phyloP scores from a whole-genome alignment of 2,888 invertebrate species.

The Ophion ventricosus region DNA sequence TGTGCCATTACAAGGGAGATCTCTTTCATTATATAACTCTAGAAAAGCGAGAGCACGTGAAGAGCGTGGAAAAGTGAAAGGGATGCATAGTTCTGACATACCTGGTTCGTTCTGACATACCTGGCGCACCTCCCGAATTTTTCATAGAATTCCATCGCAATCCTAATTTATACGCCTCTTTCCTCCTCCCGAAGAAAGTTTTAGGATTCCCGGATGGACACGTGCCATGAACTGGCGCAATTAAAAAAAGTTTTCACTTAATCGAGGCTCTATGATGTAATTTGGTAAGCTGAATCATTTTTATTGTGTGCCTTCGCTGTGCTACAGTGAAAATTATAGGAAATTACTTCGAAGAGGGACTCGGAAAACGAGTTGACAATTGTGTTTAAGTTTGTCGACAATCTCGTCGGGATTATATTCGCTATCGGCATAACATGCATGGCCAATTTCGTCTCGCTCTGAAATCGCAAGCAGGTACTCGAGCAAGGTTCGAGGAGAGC shows the following conservation, averaged over 20 bases:
- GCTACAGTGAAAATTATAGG: too few species aligned
- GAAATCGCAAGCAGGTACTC: slow-evolving; percentile 65
- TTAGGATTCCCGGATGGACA: neutral
- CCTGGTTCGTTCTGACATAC: neutral
- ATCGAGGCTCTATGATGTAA: neutral
- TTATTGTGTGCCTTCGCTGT: neutral
- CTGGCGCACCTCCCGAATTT: slow-evolving; percentile 51
- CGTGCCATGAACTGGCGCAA: neutral
- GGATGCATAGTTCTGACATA: slow-evolving; percentile 50
- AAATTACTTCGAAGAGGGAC: too few species aligned
- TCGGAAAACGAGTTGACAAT: too few species aligned
- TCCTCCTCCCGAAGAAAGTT: neutral
- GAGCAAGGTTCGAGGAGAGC: slow-evolving; percentile 61
- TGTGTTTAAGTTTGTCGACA: too few species aligned
- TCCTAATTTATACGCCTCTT: slow-evolving; percentile 4
- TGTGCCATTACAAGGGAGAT: slow-evolving; percentile 56
- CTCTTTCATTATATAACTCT: slow-evolving; percentile 56
- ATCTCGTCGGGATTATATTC: too few species aligned
- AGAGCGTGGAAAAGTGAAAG: slow-evolving; percentile 46
- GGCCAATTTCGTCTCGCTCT: slow-evolving; percentile 73
- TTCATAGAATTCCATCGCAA: slow-evolving; percentile 61
- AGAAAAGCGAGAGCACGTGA: slow-evolving; percentile 35
- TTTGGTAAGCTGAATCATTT: neutral
- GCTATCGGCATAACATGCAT: too few species aligned
- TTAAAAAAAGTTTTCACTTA: slow-evolving; percentile 1